These are phyloP conservation scores for Yponomeuta plumbellus DNA, from an alignment of 2,888 invertebrate species.

Conservation along the genomic window DNA sequence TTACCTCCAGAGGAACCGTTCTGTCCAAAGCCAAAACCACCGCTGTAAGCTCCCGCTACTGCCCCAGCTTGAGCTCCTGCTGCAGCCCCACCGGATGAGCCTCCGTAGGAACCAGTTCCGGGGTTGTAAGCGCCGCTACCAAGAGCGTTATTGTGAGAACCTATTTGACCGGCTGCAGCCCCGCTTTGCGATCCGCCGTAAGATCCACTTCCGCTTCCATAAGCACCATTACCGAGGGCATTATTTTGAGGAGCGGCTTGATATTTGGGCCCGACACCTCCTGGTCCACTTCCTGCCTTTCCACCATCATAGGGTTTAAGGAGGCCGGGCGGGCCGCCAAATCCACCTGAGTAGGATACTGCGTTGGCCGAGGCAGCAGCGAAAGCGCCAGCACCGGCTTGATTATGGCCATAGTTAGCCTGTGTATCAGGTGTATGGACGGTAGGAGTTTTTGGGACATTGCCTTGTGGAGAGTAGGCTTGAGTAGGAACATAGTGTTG, in stretches of 20 bases:
- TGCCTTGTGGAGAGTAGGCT: not conserved
- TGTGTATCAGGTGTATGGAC: not conserved
- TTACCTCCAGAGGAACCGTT: slow-evolving; percentile 29
- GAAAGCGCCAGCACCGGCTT: slow-evolving; percentile 24
- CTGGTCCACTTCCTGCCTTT: slow-evolving; percentile 29
- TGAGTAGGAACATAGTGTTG: not conserved
- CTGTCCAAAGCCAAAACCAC: slow-evolving; percentile 21
- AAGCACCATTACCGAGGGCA: slow-evolving; percentile 19
- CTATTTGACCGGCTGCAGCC: too few species aligned
- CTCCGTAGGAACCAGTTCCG: slow-evolving; percentile 20
- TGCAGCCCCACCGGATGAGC: slow-evolving; percentile 35
- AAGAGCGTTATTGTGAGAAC: too few species aligned
- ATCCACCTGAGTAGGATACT: slow-evolving; percentile 55
- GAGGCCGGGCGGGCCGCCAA: slow-evolving; percentile 65
- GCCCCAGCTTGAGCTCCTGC: slow-evolving; percentile 31
- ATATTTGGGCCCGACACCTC: slow-evolving; percentile 13
- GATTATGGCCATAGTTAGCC: not conserved
- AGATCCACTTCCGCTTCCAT: slow-evolving; percentile 16
- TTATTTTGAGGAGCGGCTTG: not conserved
- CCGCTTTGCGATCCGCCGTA: too few species aligned
- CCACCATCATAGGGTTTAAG: slow-evolving; percentile 53
- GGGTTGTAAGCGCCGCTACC: slow-evolving; percentile 9
- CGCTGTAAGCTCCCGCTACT: slow-evolving; percentile 25
- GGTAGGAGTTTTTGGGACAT: not conserved
- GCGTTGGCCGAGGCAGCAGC: slow-evolving; percentile 42